A percentile compares a stretch with the other conserved stretches of the same genome.
These are phyloP conservation scores for Caenorhabditis elegans DNA, from an alignment of 1,140 invertebrate genomes.

Conservation along the genomic window DNA sequence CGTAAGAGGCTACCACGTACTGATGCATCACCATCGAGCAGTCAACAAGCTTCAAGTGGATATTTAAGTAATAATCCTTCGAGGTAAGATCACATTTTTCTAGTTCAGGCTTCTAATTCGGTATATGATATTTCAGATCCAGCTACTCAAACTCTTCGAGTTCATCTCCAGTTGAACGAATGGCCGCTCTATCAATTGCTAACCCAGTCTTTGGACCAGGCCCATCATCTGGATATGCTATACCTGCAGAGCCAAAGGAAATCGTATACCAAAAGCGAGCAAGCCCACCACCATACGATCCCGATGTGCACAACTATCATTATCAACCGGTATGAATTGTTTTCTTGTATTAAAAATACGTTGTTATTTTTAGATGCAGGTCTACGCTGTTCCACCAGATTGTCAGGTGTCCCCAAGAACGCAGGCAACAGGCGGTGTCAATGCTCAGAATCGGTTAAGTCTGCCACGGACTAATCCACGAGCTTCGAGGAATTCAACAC, in stretches of 20 bases:
- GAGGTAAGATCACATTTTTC: background rate
- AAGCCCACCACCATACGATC: conserved; percentile 41
- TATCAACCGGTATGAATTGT: background rate
- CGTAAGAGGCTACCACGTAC: background rate
- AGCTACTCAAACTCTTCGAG: conserved; percentile 34
- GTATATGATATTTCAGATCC: conserved; percentile 9
- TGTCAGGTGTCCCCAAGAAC: conserved; percentile 15
- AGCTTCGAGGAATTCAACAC: background rate
- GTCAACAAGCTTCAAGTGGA: background rate
- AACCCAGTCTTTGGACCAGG: conserved; percentile 29
- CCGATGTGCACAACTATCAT: conserved; percentile 3
- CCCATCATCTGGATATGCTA: background rate
- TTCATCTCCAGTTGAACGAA: conserved; percentile 42
- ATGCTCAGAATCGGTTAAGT: background rate
- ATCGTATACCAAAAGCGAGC: conserved; percentile 10
- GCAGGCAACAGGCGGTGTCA: background rate
- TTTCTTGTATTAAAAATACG: background rate
- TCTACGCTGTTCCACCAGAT: conserved; percentile 40
- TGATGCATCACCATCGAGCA: background rate
- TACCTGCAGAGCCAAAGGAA: background rate
- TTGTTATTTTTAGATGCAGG: conserved; percentile 19
- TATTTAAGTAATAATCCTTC: conserved; percentile 23
- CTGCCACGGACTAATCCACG: conserved; percentile 37
- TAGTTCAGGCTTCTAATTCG: no score
- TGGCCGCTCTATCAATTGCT: conserved; percentile 31